Percentiles rank a stretch among this genome's conserved stretches.
phyloP scores from a whole-genome alignment of 1,140 invertebrate species.

The Achatina immaculata region DNA sequence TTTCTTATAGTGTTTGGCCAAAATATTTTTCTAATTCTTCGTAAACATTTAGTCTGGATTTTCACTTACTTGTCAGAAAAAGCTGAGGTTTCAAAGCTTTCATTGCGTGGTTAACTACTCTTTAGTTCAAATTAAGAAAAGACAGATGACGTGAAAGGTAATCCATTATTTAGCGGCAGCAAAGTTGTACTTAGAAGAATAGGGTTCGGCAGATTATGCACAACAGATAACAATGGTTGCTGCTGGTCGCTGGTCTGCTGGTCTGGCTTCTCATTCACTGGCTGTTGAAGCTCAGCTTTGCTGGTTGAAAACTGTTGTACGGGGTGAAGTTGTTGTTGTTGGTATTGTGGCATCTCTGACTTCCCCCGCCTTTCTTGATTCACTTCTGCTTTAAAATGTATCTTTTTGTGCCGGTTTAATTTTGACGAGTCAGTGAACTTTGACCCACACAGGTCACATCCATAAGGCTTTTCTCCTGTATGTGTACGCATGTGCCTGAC shows the following conservation, averaged over 20 bases:
- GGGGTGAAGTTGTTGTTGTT: background rate
- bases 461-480: constrained; percentile 95
- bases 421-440: constrained; percentile 24
- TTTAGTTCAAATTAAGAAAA: background rate
- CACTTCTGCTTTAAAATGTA: constrained; percentile 67
- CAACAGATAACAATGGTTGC: background rate
- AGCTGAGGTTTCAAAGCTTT: no score
- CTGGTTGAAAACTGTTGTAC: background rate
- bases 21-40: no score
- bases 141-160: background rate
- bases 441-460: constrained; percentile 83
- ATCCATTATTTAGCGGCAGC: background rate
- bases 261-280: background rate
- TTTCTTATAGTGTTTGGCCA: no score
- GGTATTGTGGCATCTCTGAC: background rate
- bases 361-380: background rate
- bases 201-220: background rate
- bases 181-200: background rate
- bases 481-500: constrained; percentile 94
- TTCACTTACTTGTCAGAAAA: no score
- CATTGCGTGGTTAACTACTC: no score
- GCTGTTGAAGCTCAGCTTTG: background rate
- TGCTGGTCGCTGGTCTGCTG: background rate
- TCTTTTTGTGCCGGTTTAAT: constrained; percentile 31
- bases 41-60: no score